Evolutionary conservation across 2,113 vertebrate species (phyloP).

Genomic region (Cyanocitta stelleri): DNA sequence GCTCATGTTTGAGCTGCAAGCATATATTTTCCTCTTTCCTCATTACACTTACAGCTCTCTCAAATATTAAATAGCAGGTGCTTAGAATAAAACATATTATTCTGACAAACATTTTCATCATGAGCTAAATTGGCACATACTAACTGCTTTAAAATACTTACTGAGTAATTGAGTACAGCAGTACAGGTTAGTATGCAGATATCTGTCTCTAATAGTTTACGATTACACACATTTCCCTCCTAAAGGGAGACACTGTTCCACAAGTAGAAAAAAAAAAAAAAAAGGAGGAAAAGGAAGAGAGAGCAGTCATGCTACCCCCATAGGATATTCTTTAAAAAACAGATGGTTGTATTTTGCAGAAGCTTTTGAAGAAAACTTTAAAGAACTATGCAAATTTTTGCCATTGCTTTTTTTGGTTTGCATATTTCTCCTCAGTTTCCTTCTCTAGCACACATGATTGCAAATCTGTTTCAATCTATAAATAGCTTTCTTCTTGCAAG

Average conservation of each 20-base stretch:
- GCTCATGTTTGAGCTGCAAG: not conserved
- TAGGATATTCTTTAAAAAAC: slow-evolving; percentile 11
- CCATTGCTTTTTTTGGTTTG: slow-evolving; percentile 58
- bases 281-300: slow-evolving; percentile 7
- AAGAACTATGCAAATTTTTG: slow-evolving; percentile 64
- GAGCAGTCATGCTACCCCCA: not conserved
- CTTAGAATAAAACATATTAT: slow-evolving; percentile 53
- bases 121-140: slow-evolving; percentile 36
- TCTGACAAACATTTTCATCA: slow-evolving; percentile 53
- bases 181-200: slow-evolving; percentile 46
- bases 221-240: slow-evolving; percentile 8
- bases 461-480: slow-evolving; percentile 58
- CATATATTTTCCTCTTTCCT: slow-evolving; percentile 27
- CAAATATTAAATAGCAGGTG: slow-evolving; percentile 46
- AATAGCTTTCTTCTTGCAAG: slow-evolving; percentile 41
- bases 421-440: slow-evolving; percentile 48
- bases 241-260: not conserved
- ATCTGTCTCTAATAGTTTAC: slow-evolving; percentile 40
- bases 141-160: slow-evolving; percentile 28
- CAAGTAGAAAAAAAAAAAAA: not conserved
- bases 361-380: slow-evolving; percentile 55
- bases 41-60: not conserved
- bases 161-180: slow-evolving; percentile 45
- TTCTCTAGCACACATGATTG: slow-evolving; percentile 47
- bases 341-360: slow-evolving; percentile 37